These are phyloP conservation scores for Theocolax elegans DNA, from an alignment of 1,140 invertebrate species.

Conservation along the genomic window DNA sequence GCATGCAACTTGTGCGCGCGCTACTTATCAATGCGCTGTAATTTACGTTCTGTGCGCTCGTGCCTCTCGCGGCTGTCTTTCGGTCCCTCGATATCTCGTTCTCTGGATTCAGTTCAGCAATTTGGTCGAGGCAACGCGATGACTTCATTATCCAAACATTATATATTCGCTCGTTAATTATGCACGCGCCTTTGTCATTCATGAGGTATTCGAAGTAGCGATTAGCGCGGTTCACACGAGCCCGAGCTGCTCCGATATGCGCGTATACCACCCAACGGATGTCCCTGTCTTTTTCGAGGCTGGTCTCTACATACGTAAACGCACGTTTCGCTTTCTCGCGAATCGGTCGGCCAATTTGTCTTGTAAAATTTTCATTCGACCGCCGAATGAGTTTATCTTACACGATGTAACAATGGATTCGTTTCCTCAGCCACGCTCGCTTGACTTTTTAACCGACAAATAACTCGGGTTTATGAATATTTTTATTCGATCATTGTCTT, in stretches of 20 bases:
- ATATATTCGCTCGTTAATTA: constrained; percentile 17
- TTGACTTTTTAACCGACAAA: too few relatives aligned
- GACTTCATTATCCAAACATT: constrained; percentile 16
- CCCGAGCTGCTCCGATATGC: not conserved
- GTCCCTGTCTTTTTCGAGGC: not conserved
- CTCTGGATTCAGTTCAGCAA: not conserved
- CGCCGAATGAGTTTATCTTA: not conserved
- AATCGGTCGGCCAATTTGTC: constrained; percentile 2
- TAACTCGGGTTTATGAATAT: too few relatives aligned
- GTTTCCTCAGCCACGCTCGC: not conserved
- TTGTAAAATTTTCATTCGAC: constrained; percentile 5
- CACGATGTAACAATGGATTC: not conserved
- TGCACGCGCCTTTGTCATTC: constrained; percentile 36
- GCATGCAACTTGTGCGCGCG: not conserved
- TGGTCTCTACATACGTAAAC: not conserved
- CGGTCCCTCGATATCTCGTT: not conserved
- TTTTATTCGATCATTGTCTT: too few relatives aligned
- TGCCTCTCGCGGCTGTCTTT: not conserved
- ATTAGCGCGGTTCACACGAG: constrained; percentile 17
- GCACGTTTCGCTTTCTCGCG: constrained; percentile 2
- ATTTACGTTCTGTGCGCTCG: constrained; percentile 43
- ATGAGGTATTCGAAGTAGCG: constrained; percentile 14
- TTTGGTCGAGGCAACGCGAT: constrained; percentile 2
- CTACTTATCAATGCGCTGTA: constrained; percentile 46
- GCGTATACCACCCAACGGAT: not conserved